A percentile compares a stretch with the other conserved stretches of the same genome.
Conservation (phyloP, 2,888 invertebrate genomes). For the Eurois occulta region DNA sequence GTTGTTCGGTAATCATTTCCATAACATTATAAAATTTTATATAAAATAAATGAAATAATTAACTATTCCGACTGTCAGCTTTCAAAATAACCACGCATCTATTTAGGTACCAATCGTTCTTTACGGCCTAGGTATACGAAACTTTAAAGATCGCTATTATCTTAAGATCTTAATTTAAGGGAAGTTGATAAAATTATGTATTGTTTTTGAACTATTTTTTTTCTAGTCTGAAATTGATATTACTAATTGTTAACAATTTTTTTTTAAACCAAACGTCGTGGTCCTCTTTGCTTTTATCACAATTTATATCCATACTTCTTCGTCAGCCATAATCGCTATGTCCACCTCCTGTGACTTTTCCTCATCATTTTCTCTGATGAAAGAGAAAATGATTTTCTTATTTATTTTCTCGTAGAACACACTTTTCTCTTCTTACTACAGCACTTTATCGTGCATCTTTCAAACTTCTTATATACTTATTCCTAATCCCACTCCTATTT, state of each 20-base stretch:
- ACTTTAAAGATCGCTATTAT: slow-evolving; percentile 11
- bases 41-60: slow-evolving; percentile 67
- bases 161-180: slow-evolving; percentile 22
- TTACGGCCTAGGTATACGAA: slow-evolving; percentile 38
- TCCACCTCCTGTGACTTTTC: background rate
- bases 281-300: no score
- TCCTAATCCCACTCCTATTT: background rate
- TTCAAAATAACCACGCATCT: slow-evolving; percentile 63
- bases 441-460: no score
- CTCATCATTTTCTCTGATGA: background rate
- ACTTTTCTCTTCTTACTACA: background rate
- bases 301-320: background rate
- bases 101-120: slow-evolving; percentile 54
- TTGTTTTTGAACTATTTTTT: slow-evolving; percentile 28
- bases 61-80: slow-evolving; percentile 63
- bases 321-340: background rate
- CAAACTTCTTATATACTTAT: background rate
- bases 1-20: slow-evolving; percentile 61
- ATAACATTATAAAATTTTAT: slow-evolving; percentile 46
- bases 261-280: background rate
- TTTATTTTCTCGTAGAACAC: background rate
- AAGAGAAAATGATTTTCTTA: no score
- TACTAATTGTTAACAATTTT: background rate
- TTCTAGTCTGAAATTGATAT: slow-evolving; percentile 10
- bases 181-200: slow-evolving; percentile 18